Evolutionary conservation across 2,113 vertebrate species (phyloP), one percentile per base, ranked within the genome.

Genomic region (Brachyhypopomus occidentalis): DNA sequence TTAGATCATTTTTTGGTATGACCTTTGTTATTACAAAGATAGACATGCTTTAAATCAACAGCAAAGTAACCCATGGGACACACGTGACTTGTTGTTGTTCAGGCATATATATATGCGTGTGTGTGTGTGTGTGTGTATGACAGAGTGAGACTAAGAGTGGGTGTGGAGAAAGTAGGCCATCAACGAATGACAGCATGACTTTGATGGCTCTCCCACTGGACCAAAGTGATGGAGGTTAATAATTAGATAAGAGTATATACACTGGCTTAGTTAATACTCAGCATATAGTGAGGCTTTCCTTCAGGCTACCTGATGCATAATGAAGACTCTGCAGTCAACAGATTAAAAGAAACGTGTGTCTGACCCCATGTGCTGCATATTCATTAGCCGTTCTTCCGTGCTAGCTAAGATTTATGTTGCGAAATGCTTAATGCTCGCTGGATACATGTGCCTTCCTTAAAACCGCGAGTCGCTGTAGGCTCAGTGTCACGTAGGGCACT

Each of bases 121-220:
- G 71, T 34, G 59, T 64, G 19, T 58, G 67, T 75, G 11, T 75
- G 25, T 75, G 72, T 67, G 30, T 58, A n/a, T 17, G 8, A 22
- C 5, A 25, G 22, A 16, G 30, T 56, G 14, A 30, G 55, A 62
- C 77, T 80, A 79, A 82, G 82, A 66, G 77, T 30, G 48, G 81
- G 84, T 67, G 78, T 62, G 72, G 72, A 79, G 72, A 89, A 92
- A 91, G 88, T 90, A 88, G 90, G 88, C 55, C 60, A 88, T 79
- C 75, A 80, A 83, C 84, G 86, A 88, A 87, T 83, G 77, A 75
- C 72, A 81, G 79, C 56, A 81, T 84, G 84, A 84, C 84, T 89
- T 86, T 88, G 86, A 89, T 87, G 85, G 84, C 34, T 79, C 72
- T 83, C 81, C 71, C 75, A 60, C 66, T 66, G 45, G 82, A 79